Evolutionary conservation across 2,113 vertebrate species (phyloP).

Genomic region (Chionis minor): DNA sequence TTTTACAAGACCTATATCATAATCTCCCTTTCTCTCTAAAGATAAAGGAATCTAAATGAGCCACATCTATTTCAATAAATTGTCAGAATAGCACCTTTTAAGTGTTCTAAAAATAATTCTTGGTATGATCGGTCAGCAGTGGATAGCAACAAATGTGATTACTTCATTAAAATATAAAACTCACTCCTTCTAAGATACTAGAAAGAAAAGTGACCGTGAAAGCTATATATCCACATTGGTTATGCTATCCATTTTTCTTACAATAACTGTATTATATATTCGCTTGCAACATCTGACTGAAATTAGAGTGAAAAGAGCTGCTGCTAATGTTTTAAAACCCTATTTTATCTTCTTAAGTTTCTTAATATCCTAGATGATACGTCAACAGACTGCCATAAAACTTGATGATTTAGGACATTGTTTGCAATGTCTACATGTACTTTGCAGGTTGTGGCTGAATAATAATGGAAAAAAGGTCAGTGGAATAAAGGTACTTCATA

Average conservation of each 20-base stretch:
- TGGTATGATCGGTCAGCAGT: not conserved
- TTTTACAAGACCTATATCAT: not conserved
- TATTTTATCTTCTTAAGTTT: not conserved
- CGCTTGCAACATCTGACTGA: not conserved
- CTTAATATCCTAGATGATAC: not conserved
- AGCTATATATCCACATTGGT: not conserved
- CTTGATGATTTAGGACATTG: not conserved
- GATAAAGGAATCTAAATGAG: not conserved
- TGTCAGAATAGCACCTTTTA: not conserved
- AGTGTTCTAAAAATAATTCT: not conserved
- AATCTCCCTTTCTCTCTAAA: not conserved
- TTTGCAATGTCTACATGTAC: not conserved
- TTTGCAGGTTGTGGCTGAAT: not conserved
- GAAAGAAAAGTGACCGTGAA: not conserved
- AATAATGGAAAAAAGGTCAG: not conserved
- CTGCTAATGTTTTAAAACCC: not conserved
- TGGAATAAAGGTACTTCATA: not conserved
- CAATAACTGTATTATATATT: not conserved
- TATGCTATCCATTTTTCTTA: not conserved
- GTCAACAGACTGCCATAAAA: not conserved
- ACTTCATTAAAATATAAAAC: not conserved
- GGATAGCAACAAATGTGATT: not conserved
- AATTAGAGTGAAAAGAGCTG: slow-evolving; percentile 15
- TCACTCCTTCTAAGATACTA: not conserved
- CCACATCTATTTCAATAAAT: not conserved